Evolutionary conservation across 2,113 vertebrate genomes (phyloP).

Genomic region (Albula glossodonta): DNA sequence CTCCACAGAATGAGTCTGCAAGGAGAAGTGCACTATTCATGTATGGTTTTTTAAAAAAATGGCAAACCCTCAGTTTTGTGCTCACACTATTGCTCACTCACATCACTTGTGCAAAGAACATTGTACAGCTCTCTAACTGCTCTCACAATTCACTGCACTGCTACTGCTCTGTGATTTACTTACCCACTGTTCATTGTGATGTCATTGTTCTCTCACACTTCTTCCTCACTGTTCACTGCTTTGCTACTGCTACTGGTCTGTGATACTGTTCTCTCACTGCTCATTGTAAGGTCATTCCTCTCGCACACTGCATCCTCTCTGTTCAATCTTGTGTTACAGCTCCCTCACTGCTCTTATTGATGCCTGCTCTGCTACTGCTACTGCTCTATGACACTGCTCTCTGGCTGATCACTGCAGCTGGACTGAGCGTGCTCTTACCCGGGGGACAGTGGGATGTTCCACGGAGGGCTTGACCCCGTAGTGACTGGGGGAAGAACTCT

Average conservation of each 20-base stretch:
- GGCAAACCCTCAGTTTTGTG: too few species aligned
- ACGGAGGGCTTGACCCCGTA: conserved; percentile 70
- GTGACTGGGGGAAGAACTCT: conserved; percentile 70
- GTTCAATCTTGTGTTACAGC: too few species aligned
- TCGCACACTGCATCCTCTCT: too few species aligned
- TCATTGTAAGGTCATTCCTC: too few species aligned
- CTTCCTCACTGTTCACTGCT: background rate
- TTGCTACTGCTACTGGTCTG: background rate
- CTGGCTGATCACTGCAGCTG: background rate
- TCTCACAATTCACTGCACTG: background rate
- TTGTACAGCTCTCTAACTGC: background rate
- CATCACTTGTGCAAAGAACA: background rate
- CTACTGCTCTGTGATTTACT: background rate
- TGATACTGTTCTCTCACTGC: background rate
- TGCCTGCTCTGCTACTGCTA: too few species aligned
- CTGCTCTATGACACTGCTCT: background rate
- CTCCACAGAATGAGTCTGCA: conserved; percentile 76
- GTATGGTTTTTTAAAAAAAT: too few species aligned
- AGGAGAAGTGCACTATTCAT: background rate
- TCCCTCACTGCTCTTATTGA: too few species aligned
- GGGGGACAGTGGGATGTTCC: conserved; percentile 67
- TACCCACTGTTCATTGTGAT: background rate
- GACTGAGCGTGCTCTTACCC: conserved; percentile 59
- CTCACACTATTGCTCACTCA: background rate
- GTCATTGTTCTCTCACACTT: background rate